These are phyloP conservation scores for Bombus waltoni DNA, from an alignment of 1,140 invertebrate species.

Conservation along the genomic window DNA sequence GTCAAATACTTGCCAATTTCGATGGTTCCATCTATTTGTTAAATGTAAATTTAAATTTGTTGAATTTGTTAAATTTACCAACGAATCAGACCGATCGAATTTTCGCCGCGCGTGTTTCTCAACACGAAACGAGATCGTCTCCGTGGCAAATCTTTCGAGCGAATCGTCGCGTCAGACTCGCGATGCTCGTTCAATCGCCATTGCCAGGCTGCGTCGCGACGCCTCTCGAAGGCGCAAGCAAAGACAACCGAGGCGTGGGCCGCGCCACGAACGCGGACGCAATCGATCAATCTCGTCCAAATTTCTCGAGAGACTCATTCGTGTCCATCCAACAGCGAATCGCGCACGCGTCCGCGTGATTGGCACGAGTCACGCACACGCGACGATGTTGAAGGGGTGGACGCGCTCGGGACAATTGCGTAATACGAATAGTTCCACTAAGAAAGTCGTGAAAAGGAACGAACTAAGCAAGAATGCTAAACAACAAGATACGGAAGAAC, in stretches of 20 bases:
- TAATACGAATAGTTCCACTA: neutral
- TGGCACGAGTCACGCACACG: slow-evolving; percentile 4
- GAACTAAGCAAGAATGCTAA: neutral
- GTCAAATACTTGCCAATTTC: no score
- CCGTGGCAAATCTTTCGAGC: neutral
- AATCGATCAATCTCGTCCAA: neutral
- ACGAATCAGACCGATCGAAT: neutral
- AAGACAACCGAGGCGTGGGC: slow-evolving; percentile 4
- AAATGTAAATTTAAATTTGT: no score
- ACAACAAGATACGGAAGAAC: slow-evolving; percentile 13
- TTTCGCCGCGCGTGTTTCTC: neutral
- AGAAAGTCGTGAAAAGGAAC: slow-evolving; percentile 38
- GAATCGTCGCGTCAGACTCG: neutral
- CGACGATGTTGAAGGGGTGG: slow-evolving; percentile 68
- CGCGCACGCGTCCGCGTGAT: slow-evolving; percentile 7
- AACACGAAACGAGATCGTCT: neutral
- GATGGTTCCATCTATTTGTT: no score
- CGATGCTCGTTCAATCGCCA: neutral
- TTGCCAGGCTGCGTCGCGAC: slow-evolving; percentile 13
- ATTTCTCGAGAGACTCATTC: neutral
- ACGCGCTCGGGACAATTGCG: slow-evolving; percentile 49
- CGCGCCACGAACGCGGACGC: slow-evolving; percentile 3
- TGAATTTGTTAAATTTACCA: no score
- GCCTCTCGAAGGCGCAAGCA: slow-evolving; percentile 1
- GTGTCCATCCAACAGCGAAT: neutral